Evolutionary conservation across 1,140 invertebrate genomes (phyloP).

Genomic region (Drosophila rhopaloa): DNA sequence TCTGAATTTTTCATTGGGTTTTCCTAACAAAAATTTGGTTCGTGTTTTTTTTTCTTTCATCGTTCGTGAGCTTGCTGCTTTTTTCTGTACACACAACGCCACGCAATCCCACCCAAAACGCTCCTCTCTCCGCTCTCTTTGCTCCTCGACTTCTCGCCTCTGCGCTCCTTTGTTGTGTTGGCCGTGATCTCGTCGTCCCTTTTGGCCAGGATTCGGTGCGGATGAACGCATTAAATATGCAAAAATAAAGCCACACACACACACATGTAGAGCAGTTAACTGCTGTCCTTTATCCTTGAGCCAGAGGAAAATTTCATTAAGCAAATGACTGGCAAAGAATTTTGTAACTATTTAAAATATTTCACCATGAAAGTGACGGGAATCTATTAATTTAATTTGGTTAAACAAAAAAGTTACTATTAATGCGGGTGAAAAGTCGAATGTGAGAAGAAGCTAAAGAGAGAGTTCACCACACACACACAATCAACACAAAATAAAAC

Average conservation of each 20-base stretch:
- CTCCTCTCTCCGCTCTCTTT: slow-evolving; percentile 26
- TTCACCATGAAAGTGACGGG: not conserved
- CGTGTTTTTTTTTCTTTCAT: slow-evolving; percentile 19
- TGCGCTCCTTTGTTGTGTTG: slow-evolving; percentile 52
- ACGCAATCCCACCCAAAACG: slow-evolving; percentile 60
- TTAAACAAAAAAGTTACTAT: not conserved
- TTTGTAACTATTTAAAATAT: not conserved
- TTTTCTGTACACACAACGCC: slow-evolving; percentile 73
- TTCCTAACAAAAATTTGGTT: slow-evolving; percentile 33
- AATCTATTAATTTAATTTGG: not conserved
- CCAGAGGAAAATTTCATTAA: slow-evolving; percentile 20
- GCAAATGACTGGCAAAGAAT: slow-evolving; percentile 14
- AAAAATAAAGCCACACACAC: slow-evolving; percentile 38
- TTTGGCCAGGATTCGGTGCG: slow-evolving; percentile 20
- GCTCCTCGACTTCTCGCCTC: slow-evolving; percentile 30
- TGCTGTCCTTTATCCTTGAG: slow-evolving; percentile 31
- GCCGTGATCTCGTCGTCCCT: slow-evolving; percentile 58
- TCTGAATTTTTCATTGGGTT: slow-evolving; percentile 21
- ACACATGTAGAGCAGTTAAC: slow-evolving; percentile 17
- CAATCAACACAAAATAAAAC: not conserved
- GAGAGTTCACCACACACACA: slow-evolving; percentile 15
- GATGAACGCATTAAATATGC: slow-evolving; percentile 46
- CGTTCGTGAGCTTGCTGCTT: slow-evolving; percentile 50
- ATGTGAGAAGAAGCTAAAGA: not conserved
- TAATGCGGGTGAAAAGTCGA: slow-evolving; percentile 2